These are phyloP conservation scores for Panurus biarmicus DNA, from an alignment of 2,113 vertebrate genomes.

Conservation along the genomic window DNA sequence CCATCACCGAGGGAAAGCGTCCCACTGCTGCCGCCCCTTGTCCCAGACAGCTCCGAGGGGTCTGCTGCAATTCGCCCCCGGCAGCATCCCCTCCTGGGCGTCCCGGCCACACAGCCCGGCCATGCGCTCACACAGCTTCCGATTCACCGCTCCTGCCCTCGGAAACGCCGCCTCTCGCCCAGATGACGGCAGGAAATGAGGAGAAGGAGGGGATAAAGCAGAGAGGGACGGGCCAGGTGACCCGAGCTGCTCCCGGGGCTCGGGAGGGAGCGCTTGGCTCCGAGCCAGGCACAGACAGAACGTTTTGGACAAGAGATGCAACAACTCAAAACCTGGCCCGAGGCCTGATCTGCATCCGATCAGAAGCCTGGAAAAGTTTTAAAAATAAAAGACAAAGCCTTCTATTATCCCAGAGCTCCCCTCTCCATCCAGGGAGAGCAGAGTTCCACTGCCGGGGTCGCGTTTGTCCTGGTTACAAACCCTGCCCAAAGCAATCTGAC, in stretches of 20 bases:
- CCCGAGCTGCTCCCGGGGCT: not conserved
- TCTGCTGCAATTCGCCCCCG: not conserved
- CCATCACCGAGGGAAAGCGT: not conserved
- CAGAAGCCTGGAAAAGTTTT: not conserved
- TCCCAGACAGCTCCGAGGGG: not conserved
- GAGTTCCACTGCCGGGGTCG: not conserved
- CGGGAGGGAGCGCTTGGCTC: not conserved
- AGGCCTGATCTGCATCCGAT: not conserved
- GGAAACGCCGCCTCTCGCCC: not conserved
- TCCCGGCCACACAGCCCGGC: not conserved
- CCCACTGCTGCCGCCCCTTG: not conserved
- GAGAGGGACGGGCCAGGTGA: not conserved
- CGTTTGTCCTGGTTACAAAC: not conserved
- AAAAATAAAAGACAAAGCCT: not conserved
- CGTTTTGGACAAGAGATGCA: not conserved
- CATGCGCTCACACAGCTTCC: not conserved
- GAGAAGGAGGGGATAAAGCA: conserved; percentile 20
- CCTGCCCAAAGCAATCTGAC: not conserved
- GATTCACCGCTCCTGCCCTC: conserved; percentile 4
- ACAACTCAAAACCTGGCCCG: not conserved
- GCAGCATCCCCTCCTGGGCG: not conserved
- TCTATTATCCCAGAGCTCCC: not conserved
- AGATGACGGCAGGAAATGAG: not conserved
- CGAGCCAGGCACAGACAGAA: not conserved
- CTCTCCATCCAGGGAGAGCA: not conserved